Evolutionary conservation across 2,888 invertebrate species (phyloP).

Genomic region (Atherix ibis): DNA sequence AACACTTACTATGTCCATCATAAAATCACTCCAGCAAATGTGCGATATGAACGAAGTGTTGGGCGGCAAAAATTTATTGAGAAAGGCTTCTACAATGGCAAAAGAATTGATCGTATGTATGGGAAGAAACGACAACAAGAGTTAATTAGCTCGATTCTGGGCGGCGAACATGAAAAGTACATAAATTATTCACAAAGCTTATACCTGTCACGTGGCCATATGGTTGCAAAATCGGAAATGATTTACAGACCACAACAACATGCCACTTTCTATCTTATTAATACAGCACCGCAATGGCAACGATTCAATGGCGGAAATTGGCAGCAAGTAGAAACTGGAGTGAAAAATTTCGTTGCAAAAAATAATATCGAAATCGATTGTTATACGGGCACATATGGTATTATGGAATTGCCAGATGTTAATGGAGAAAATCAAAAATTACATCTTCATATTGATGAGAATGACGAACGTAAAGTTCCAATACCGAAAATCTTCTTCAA

Average conservation of each 20-base stretch:
- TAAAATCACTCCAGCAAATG: constrained; percentile 28
- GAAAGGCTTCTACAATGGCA: constrained; percentile 24
- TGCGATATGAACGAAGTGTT: constrained; percentile 29
- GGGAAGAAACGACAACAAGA: constrained; percentile 24
- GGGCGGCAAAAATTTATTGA: constrained; percentile 25
- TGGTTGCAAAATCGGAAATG: constrained; percentile 37
- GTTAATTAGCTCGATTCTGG: constrained; percentile 26
- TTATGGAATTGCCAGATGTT: constrained; percentile 36
- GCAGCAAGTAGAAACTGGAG: constrained; percentile 34
- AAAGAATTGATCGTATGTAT: constrained; percentile 24
- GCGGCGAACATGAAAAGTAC: constrained; percentile 18
- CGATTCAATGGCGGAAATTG: constrained; percentile 43
- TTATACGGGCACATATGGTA: constrained; percentile 42
- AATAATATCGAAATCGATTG: constrained; percentile 29
- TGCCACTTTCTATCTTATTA: constrained; percentile 38
- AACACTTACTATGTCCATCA: constrained; percentile 30
- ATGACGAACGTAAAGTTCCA: constrained; percentile 32
- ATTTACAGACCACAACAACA: constrained; percentile 36
- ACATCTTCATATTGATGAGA: constrained; percentile 25
- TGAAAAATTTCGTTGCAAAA: constrained; percentile 31
- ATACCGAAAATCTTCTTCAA: constrained; percentile 44
- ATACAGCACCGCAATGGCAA: constrained; percentile 41
- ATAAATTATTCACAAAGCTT: constrained; percentile 17
- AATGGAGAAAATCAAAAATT: constrained; percentile 25
- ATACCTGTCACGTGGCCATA: constrained; percentile 36